These are phyloP conservation scores for Delphinus delphis DNA, from an alignment of 2,113 vertebrate species.

Conservation along the genomic window DNA sequence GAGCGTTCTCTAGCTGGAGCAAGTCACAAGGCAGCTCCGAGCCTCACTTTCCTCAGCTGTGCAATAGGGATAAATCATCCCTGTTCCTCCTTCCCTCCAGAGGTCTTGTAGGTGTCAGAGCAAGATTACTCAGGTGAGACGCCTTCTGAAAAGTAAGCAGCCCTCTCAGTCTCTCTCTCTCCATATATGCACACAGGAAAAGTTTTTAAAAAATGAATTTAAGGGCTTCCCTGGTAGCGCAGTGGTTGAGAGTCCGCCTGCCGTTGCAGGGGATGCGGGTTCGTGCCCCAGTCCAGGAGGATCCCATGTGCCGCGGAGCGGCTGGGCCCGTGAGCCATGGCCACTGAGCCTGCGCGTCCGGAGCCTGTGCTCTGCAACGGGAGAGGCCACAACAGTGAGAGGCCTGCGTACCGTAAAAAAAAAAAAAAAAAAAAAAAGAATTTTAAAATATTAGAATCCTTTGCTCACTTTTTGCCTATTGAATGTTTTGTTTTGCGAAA, in stretches of 20 bases:
- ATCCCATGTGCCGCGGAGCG: rapidly evolving
- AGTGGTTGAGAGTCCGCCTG: too few species aligned
- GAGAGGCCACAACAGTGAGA: too few species aligned
- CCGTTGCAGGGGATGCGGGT: too few species aligned
- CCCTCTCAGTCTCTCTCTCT: neutral
- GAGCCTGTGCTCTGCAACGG: too few species aligned
- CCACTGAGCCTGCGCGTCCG: too few species aligned
- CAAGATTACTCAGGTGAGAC: rapidly evolving
- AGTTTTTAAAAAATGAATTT: neutral
- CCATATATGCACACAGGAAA: neutral
- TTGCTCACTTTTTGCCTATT: neutral
- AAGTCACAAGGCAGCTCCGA: neutral
- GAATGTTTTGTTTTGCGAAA: neutral
- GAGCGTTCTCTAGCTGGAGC: neutral
- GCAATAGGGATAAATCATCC: neutral
- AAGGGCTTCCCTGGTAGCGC: neutral
- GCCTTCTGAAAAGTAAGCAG: neutral
- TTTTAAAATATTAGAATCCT: neutral
- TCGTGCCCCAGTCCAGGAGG: too few species aligned
- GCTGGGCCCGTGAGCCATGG: too few species aligned
- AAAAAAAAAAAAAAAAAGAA: neutral
- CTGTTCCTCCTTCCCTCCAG: neutral
- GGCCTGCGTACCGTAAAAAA: too few species aligned
- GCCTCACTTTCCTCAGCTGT: neutral
- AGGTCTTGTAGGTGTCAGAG: neutral